Conservation (phyloP, 2,797 vertebrate genomes). For the Ataeniobius toweri region DNA sequence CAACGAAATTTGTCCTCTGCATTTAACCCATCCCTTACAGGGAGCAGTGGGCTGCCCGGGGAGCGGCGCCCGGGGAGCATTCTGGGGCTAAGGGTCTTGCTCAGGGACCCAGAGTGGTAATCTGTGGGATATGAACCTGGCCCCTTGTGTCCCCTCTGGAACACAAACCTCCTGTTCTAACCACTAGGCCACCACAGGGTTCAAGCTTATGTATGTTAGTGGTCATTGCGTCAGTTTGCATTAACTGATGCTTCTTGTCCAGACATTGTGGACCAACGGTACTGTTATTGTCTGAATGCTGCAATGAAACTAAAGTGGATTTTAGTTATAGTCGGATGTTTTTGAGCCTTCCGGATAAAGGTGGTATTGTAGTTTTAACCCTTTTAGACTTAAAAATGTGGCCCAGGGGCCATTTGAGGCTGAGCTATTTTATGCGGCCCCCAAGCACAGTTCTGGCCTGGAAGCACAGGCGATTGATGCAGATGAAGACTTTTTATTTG, state of each 20-base stretch:
- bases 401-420: not conserved
- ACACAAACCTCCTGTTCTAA: no score
- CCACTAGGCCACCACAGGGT: no score
- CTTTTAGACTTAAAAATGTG: not conserved
- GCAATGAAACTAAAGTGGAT: not conserved
- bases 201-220: slow-evolving; percentile 1
- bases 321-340: not conserved
- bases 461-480: no score
- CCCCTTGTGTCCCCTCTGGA: no score
- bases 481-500: not conserved
- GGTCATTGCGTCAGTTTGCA: not conserved
- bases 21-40: no score
- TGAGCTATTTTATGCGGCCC: not conserved
- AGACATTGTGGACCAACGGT: not conserved
- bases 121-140: no score
- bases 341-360: not conserved
- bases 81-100: no score
- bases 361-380: not conserved
- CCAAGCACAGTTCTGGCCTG: no score
- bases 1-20: no score
- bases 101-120: no score
- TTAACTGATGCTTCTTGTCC: not conserved
- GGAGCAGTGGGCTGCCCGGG: no score
- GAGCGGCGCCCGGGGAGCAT: no score
- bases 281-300: not conserved